phyloP scores from a whole-genome alignment of 2,888 invertebrate genomes.

The Zonitis immaculata region DNA sequence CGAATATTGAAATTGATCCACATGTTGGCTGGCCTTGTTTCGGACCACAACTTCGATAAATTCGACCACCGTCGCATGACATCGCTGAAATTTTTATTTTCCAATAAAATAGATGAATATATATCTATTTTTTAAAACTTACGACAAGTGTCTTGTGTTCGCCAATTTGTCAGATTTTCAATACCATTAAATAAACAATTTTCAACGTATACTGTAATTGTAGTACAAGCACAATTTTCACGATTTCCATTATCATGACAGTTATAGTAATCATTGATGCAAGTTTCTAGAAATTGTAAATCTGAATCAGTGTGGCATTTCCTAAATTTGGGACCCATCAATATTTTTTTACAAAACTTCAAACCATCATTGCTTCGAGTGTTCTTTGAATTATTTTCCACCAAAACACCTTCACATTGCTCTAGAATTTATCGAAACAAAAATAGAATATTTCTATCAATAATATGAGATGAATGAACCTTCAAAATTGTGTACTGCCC shows the following conservation, averaged over 20 bases:
- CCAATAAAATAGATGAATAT: no score
- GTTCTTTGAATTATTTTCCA: conserved; percentile 49
- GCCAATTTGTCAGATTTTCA: conserved; percentile 64
- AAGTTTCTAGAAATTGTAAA: conserved; percentile 59
- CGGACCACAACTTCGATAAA: conserved; percentile 76
- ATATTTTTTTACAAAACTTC: conserved; percentile 58
- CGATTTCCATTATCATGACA: conserved; percentile 52
- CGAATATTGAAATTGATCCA: conserved; percentile 50
- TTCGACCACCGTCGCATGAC: conserved; percentile 66
- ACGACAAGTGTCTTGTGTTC: conserved; percentile 79
- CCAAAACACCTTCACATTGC: conserved; percentile 54
- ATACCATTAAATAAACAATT: conserved; percentile 68
- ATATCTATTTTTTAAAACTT: conserved; percentile 54
- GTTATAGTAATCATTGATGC: conserved; percentile 76
- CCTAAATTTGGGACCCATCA: conserved; percentile 61
- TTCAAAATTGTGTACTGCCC: conserved; percentile 52
- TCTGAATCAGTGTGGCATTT: conserved; percentile 52
- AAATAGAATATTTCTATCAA: no score
- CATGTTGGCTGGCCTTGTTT: conserved; percentile 65
- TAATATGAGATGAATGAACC: no score
- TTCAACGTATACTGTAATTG: conserved; percentile 70
- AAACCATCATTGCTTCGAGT: conserved; percentile 50
- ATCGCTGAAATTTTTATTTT: conserved; percentile 64
- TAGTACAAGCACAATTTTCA: conserved; percentile 68
- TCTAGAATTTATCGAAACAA: no score